phyloP scores from a whole-genome alignment of 2,797 vertebrate genomes.

The Molothrus aeneus region DNA sequence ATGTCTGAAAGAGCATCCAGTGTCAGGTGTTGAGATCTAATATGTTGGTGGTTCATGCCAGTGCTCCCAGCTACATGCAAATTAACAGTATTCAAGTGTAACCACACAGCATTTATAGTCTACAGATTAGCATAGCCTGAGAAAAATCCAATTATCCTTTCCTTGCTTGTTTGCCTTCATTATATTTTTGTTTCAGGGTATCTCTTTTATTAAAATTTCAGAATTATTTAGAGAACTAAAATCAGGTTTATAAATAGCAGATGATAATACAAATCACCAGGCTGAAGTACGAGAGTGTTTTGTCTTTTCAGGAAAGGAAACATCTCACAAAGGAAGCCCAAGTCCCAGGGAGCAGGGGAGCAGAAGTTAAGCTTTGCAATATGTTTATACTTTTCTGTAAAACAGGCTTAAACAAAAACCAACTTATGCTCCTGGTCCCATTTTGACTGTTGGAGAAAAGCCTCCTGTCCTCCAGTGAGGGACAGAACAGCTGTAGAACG shows the following conservation, averaged over 20 bases:
- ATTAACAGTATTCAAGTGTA: slow-evolving; percentile 69
- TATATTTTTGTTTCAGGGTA: slow-evolving; percentile 53
- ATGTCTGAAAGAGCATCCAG: background rate
- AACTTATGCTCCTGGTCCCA: background rate
- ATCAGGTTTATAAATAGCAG: slow-evolving; percentile 12
- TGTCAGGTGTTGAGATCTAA: slow-evolving; percentile 46
- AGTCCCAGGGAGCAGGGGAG: background rate
- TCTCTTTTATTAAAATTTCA: slow-evolving; percentile 5
- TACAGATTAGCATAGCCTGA: slow-evolving; percentile 61
- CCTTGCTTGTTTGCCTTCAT: slow-evolving; percentile 64
- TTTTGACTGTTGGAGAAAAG: background rate
- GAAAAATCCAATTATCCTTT: slow-evolving; percentile 69
- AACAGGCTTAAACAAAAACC: background rate
- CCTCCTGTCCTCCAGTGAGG: background rate
- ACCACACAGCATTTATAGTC: slow-evolving; percentile 60
- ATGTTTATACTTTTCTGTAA: background rate
- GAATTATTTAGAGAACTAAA: slow-evolving; percentile 30
- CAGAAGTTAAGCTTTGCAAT: background rate
- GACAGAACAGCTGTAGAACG: background rate
- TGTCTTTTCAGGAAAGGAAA: background rate
- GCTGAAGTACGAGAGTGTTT: background rate
- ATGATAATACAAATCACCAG: background rate
- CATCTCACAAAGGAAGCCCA: background rate
- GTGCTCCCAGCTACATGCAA: slow-evolving; percentile 61
- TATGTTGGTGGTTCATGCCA: slow-evolving; percentile 29